Evolutionary conservation across 2,888 invertebrate species (phyloP).

Genomic region (Epinotia nisella): DNA sequence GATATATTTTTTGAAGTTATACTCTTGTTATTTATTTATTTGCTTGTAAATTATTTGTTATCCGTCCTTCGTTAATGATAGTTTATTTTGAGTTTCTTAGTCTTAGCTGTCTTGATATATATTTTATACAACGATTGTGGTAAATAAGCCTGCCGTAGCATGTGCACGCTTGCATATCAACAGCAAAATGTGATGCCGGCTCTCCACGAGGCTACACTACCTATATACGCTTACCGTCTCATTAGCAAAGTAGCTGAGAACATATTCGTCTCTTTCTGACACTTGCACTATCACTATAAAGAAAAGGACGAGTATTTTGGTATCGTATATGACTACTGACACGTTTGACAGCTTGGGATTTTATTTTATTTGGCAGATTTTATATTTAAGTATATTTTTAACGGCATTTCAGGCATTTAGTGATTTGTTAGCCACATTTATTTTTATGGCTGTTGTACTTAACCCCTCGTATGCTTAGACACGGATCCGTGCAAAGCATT

Average conservation of each 20-base stretch:
- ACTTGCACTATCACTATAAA: not conserved
- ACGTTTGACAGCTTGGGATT: not conserved
- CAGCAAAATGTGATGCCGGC: too few species aligned
- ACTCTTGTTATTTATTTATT: not conserved
- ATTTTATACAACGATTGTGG: not conserved
- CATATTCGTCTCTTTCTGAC: not conserved
- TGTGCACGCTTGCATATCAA: too few species aligned
- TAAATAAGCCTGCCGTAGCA: too few species aligned
- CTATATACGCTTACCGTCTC: not conserved
- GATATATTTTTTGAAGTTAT: constrained; percentile 1
- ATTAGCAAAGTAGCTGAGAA: not conserved
- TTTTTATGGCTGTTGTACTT: constrained; percentile 34
- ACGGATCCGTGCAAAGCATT: too few species aligned
- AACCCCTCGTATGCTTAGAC: too few species aligned
- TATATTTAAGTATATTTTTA: not conserved
- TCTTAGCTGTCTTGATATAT: not conserved
- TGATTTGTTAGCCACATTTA: not conserved
- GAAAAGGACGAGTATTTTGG: not conserved
- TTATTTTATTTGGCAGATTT: not conserved
- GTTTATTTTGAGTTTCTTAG: not conserved
- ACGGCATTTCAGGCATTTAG: constrained; percentile 33
- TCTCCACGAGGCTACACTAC: too few species aligned
- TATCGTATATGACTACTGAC: not conserved
- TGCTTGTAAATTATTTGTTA: not conserved
- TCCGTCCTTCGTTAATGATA: not conserved